These are phyloP conservation scores for Nymphicus hollandicus DNA, from an alignment of 2,113 vertebrate genomes.

Conservation along the genomic window DNA sequence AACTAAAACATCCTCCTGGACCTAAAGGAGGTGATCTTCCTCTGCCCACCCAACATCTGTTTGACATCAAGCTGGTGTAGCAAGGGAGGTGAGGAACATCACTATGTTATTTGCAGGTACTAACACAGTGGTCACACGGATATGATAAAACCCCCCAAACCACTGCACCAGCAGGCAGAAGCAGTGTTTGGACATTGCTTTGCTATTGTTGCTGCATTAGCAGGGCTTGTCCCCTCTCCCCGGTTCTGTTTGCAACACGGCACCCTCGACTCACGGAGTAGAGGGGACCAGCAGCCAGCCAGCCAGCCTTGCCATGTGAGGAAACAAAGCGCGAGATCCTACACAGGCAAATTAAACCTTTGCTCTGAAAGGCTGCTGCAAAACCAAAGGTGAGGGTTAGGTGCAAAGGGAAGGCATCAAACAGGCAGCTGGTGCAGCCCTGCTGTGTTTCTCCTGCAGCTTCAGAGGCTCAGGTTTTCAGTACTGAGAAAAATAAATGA, in stretches of 20 bases:
- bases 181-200: not conserved
- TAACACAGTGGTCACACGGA: rapidly evolving
- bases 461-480: not conserved
- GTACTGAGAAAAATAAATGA: constrained; percentile 14
- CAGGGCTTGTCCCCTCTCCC: not conserved
- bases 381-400: not conserved
- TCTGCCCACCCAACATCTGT: not conserved
- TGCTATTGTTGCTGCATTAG: not conserved
- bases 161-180: rapidly evolving
- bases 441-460: not conserved
- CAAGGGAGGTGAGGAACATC: not conserved
- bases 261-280: rapidly evolving
- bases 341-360: not conserved
- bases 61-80: not conserved
- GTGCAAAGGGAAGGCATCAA: not conserved
- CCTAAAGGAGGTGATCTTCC: not conserved
- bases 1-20: not conserved
- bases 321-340: not conserved
- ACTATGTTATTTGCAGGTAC: rapidly evolving
- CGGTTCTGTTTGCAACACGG: not conserved
- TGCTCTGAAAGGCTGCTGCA: not conserved
- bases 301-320: not conserved
- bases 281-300: not conserved
- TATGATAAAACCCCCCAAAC: not conserved
- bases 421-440: rapidly evolving